A percentile compares a stretch with the other conserved stretches of the same genome.
These are phyloP conservation scores for Neosalanx taihuensis DNA, from an alignment of 2,797 vertebrate genomes.

Conservation along the genomic window DNA sequence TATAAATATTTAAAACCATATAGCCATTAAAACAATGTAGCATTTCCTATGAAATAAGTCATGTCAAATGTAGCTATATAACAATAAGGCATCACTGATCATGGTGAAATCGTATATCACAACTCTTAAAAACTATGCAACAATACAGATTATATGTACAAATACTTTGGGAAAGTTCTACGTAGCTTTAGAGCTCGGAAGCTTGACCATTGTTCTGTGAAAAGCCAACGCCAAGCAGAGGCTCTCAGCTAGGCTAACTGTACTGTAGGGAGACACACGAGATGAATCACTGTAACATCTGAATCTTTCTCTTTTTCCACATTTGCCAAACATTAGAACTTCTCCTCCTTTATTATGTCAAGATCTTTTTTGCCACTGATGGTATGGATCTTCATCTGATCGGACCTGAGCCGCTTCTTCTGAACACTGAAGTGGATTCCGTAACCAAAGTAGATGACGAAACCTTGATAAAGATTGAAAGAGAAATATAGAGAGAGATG, in stretches of 20 bases:
- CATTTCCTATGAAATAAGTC: not conserved
- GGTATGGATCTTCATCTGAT: conserved; percentile 41
- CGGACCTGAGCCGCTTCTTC: conserved; percentile 43
- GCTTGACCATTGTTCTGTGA: not conserved
- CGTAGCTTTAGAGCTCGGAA: not conserved
- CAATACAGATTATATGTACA: conserved; percentile 26
- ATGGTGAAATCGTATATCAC: not conserved
- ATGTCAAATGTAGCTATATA: not conserved
- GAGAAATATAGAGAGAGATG: too few relatives aligned
- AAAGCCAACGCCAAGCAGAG: not conserved
- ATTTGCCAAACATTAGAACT: conserved; percentile 41
- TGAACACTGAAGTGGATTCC: conserved; percentile 76
- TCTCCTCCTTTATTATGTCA: conserved; percentile 47
- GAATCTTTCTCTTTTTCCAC: conserved; percentile 11
- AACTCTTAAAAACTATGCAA: not conserved
- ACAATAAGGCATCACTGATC: conserved; percentile 2
- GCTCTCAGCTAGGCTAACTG: not conserved
- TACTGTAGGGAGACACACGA: conserved; percentile 26
- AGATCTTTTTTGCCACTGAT: conserved; percentile 44
- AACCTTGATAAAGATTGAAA: conserved; percentile 58
- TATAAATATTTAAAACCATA: too few relatives aligned
- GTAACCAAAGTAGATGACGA: conserved; percentile 82
- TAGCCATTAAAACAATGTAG: too few relatives aligned
- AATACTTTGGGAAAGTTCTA: not conserved
- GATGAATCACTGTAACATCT: conserved; percentile 49